Base-by-base conservation (phyloP, 1,140 invertebrate species). In the Ruditapes philippinarum region DNA sequence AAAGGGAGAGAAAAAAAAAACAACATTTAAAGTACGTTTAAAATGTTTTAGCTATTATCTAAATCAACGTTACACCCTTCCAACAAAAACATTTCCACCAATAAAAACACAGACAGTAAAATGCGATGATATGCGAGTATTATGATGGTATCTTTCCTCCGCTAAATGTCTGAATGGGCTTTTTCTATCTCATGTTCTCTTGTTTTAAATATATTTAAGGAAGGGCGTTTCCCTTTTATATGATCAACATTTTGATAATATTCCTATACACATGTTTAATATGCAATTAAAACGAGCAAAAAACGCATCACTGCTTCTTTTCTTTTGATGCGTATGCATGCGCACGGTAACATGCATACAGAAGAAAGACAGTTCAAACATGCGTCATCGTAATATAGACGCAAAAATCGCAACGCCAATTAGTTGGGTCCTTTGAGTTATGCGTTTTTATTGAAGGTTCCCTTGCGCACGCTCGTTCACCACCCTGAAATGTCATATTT, bases 1-100 rank as follows among this genome's bases (percentile, higher is more conserved):
- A n/a, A n/a, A n/a, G n/a, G n/a, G n/a, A n/a, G n/a, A n/a, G n/a
- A n/a, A n/a, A n/a, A 22, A 76, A 76, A 45, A 54, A 54, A 28
- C 25, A 31, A 14, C 25, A 78, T 31, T 54, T 28, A 51, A 78
- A 49, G 54, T 12, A 51, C 28, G 42, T 51, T 49, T 25, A 28
- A 78, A 38, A 51, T 54, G 51, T 76, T 76, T 49, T 42, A 49
- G 54, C 42, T 25, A 74, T 42, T 36, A 74, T 78, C 36, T 54
- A 12, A 22, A 78, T 78, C 51, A 51, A 33, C 51, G 36, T 78
- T 78, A 36, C 57, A 28, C 57, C 57, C 57, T 62, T 62, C 57
- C 57, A 62, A 62, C n/a, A 62, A 62, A 70, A 70, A 70, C 65
- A 70, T 40, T 38, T 70, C 65, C 33, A 70, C 65, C 65, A 70